Evolutionary conservation across 2,888 invertebrate species (phyloP).

Genomic region (Euspilapteryx auroguttella): DNA sequence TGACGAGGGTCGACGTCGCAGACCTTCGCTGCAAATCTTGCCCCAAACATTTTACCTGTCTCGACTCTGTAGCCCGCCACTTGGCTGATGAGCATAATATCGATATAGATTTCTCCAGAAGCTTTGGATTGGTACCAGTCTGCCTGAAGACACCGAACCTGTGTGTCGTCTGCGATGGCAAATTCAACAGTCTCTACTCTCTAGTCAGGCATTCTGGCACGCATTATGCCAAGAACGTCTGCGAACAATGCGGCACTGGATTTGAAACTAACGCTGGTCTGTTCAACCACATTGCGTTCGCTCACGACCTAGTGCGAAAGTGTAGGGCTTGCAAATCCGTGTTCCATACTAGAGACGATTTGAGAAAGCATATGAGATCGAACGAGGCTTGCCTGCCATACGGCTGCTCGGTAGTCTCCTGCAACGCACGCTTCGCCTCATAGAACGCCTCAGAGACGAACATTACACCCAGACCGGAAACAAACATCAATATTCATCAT

Average conservation of each 20-base stretch:
- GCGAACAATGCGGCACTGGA: constrained; percentile 8
- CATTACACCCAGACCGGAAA: too few relatives aligned
- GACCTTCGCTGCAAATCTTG: background rate
- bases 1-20: background rate
- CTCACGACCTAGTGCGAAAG: background rate
- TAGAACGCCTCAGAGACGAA: too few relatives aligned
- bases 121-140: constrained; percentile 1
- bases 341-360: background rate
- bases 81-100: background rate
- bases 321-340: background rate
- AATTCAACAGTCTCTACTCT: background rate
- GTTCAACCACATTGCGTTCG: background rate
- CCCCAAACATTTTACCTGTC: background rate
- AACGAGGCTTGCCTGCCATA: background rate
- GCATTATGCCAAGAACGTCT: constrained; percentile 6
- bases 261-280: constrained; percentile 7
- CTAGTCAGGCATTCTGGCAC: constrained; percentile 4
- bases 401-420: background rate
- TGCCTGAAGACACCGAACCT: background rate
- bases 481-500: too few relatives aligned
- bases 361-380: background rate
- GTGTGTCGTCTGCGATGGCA: constrained; percentile 4
- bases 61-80: background rate
- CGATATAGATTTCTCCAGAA: background rate
- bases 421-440: background rate